Percentiles rank a stretch among this genome's conserved stretches.
phyloP scores from a whole-genome alignment of 2,113 vertebrate species.

The Alces alces region DNA sequence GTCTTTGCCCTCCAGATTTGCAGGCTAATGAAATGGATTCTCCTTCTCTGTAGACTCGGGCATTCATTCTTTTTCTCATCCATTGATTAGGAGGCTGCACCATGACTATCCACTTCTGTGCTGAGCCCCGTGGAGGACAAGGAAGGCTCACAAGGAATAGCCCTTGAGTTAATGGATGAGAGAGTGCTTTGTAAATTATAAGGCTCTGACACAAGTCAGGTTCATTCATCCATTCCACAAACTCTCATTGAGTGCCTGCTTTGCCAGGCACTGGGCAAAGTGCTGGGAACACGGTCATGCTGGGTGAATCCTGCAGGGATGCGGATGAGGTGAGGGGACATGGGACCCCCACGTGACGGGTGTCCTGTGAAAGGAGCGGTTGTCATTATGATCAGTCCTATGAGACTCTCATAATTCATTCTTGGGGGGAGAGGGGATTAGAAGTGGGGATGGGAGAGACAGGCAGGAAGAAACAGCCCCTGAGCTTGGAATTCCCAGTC shows the following conservation, averaged over 20 bases:
- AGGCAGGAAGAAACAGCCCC: background rate
- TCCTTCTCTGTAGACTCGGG: background rate
- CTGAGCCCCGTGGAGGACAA: background rate
- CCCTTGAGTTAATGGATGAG: conserved; percentile 59
- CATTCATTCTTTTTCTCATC: background rate
- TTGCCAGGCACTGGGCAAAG: background rate
- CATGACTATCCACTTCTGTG: background rate
- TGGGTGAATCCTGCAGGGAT: background rate
- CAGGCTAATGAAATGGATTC: background rate
- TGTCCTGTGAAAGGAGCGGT: background rate
- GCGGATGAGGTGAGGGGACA: background rate
- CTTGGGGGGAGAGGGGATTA: too few relatives aligned
- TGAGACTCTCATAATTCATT: background rate
- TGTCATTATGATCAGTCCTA: accelerated
- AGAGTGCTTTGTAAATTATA: conserved; percentile 62
- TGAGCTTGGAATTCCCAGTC: background rate
- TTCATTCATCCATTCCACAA: conserved; percentile 25
- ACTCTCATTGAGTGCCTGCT: background rate
- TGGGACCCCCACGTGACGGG: accelerated
- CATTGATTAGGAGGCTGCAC: background rate
- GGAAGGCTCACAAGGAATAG: conserved; percentile 4
- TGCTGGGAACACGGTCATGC: background rate
- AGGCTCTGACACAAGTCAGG: background rate
- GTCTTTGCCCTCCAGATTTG: background rate
- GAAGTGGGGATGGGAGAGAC: background rate